These are phyloP conservation scores for Meghimatium bilineatum DNA, from an alignment of 2,888 invertebrate species.

Conservation along the genomic window DNA sequence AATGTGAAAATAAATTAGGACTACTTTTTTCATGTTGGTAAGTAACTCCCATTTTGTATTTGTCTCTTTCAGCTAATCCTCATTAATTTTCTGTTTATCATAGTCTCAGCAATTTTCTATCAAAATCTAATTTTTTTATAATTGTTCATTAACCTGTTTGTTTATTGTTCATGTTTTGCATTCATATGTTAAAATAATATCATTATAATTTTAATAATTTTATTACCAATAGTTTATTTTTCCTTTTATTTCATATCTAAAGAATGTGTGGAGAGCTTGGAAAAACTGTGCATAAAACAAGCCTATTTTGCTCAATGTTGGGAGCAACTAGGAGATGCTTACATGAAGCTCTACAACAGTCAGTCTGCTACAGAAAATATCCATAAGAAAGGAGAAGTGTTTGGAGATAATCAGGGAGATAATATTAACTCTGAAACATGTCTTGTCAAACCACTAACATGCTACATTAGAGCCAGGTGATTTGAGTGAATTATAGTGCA, in stretches of 20 bases:
- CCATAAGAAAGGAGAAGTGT: background rate
- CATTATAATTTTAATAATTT: no score
- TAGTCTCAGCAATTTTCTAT: no score
- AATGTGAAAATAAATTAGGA: no score
- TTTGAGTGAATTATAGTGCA: background rate
- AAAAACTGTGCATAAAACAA: constrained; percentile 41
- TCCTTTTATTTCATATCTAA: background rate
- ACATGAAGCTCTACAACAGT: constrained; percentile 12
- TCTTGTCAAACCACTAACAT: constrained; percentile 27
- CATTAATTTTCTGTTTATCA: no score
- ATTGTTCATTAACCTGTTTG: no score
- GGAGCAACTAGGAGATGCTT: constrained; percentile 44
- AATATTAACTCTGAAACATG: background rate
- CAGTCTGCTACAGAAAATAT: background rate
- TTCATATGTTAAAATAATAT: no score
- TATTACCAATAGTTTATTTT: no score
- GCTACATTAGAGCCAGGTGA: constrained; percentile 35
- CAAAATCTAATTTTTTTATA: no score
- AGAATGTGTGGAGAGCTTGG: constrained; percentile 47
- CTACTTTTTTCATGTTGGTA: no score
- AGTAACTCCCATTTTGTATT: no score
- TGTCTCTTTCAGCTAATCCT: no score
- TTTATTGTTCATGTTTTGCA: no score
- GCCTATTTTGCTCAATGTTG: constrained; percentile 41
- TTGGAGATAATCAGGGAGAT: background rate